A percentile compares a stretch with the other conserved stretches of the same genome.
phyloP scores from a whole-genome alignment of 1,140 invertebrate species.

The Hormaphis cornu region DNA sequence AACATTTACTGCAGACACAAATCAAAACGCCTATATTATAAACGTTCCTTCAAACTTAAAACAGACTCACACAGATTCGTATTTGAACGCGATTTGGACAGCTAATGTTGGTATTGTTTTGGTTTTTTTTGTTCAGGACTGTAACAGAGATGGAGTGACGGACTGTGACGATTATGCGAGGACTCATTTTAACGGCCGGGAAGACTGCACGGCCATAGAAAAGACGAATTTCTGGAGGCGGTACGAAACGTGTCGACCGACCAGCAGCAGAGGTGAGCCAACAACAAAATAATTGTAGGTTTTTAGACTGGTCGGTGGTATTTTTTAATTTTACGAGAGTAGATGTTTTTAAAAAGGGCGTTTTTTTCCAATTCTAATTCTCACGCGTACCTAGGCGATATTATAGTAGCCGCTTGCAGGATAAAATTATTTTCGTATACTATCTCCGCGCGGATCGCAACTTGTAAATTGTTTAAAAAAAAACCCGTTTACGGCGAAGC shows the following conservation, averaged over 20 bases:
- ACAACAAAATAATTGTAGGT: no score
- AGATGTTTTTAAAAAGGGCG: no score
- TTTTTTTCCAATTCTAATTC: no score
- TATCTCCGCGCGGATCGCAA: no score
- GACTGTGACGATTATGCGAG: conserved; percentile 55
- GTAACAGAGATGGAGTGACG: conserved; percentile 50
- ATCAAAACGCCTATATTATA: no score
- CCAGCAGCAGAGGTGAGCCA: not conserved
- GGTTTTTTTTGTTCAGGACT: conserved; percentile 44
- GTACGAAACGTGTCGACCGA: conserved; percentile 36
- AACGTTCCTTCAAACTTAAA: not conserved
- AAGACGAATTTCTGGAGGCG: conserved; percentile 37
- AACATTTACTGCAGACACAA: no score
- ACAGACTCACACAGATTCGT: not conserved
- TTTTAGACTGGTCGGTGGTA: not conserved
- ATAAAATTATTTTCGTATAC: no score
- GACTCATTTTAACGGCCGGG: conserved; percentile 52
- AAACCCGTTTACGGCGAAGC: no score
- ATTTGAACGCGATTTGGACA: not conserved
- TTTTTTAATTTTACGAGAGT: no score
- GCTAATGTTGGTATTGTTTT: not conserved
- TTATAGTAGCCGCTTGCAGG: no score
- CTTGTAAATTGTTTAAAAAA: no score
- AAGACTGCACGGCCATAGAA: conserved; percentile 42
- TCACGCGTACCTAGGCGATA: no score